Evolutionary conservation across 2,888 invertebrate species (phyloP), one percentile per base, ranked within the genome.

Genomic region (Eledona agricola): DNA sequence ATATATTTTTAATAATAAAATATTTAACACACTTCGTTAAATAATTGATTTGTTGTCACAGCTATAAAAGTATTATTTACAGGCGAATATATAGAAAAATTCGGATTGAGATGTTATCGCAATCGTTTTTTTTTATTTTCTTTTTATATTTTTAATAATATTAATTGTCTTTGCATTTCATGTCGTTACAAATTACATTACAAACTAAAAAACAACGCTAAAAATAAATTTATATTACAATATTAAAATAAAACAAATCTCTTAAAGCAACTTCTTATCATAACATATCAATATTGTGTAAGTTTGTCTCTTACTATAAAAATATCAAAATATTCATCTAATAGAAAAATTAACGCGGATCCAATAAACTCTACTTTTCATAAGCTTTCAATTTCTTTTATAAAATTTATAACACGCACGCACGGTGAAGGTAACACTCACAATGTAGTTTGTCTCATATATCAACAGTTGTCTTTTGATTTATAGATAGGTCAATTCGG

Each of bases 21-120:
- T 47, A 47, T 40, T 29, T 34, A 51, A 47, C 51, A 57, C 49
- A 55, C 35, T 59, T 60, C 49, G 34, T 50, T 64, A 55, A 58
- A 59, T 69, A 67, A 70, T 68, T 70, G 65, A 67, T 69, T 69
- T 67, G 60, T 65, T 63, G 64, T 71, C 70, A 71, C 72, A 72
- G 71, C 70, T 72, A 71, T 66, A 67, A 68, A 68, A 67, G 54
- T 59, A 60, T 31, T 64, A 63, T 65, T 31, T 64, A 66, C 63
- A 64, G 55, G 53, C 58, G 29, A 38, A 57, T 51, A 54, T 49
- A 31, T 43, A 28, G 49, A 54, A 56, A 64, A 67, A 67, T 66
- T 66, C 67, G 66, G 67, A 66, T 66, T 64, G 56, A 60, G 63
- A 64, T 59, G 59, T 56, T 46, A 59, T 59, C 56, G 55, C 60